These are phyloP conservation scores for Erpornis zantholeuca DNA, from an alignment of 2,113 vertebrate species.

Conservation along the genomic window DNA sequence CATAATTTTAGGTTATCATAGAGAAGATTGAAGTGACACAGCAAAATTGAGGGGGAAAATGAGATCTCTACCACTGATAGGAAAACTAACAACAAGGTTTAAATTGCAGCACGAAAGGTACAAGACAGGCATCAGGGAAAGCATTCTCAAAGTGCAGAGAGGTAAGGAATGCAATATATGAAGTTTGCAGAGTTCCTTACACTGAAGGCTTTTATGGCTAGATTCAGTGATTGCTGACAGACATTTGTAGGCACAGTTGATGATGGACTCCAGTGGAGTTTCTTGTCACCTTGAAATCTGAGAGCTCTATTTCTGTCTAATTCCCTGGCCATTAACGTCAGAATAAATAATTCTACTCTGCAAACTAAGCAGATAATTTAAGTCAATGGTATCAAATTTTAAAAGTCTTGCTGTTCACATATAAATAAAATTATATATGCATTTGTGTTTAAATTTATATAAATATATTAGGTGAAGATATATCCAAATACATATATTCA, in stretches of 20 bases:
- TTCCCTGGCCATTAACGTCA: neutral
- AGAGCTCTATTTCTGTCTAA: neutral
- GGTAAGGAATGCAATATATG: neutral
- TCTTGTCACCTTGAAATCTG: neutral
- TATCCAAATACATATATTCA: neutral
- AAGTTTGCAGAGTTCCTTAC: neutral
- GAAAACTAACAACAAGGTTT: neutral
- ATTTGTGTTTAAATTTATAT: neutral
- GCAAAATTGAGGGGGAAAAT: neutral
- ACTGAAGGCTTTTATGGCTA: neutral
- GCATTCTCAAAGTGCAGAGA: neutral
- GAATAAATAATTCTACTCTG: neutral
- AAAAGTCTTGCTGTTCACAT: neutral
- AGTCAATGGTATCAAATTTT: neutral
- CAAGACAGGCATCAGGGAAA: neutral
- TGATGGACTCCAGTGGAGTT: neutral
- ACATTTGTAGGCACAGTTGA: neutral
- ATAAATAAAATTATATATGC: neutral
- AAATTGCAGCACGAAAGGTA: neutral
- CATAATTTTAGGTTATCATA: neutral
- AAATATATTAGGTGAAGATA: no score
- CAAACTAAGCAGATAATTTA: neutral
- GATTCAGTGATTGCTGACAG: neutral
- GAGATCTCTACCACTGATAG: neutral
- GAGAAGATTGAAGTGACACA: neutral